Conservation (phyloP, 2,797 vertebrate species). For the Urophycis tenuis region DNA sequence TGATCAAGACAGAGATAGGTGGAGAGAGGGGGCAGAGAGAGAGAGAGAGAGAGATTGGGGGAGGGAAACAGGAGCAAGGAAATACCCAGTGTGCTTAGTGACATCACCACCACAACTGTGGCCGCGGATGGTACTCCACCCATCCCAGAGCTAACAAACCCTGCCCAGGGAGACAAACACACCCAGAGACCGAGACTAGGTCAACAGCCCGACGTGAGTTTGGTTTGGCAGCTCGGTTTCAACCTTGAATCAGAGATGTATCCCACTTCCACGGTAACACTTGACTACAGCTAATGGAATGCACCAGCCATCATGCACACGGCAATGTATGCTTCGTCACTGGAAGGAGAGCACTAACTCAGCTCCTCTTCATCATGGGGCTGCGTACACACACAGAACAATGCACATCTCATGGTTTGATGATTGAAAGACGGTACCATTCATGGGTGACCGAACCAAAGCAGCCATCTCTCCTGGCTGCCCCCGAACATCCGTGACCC, state of each 20-base stretch:
- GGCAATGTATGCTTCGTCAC: not conserved
- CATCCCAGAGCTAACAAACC: slow-evolving; percentile 65
- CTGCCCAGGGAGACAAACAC: slow-evolving; percentile 44
- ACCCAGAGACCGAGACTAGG: slow-evolving; percentile 17
- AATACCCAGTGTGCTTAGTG: slow-evolving; percentile 15
- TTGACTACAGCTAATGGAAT: not conserved
- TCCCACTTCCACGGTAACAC: not conserved
- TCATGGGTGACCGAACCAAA: too few relatives aligned
- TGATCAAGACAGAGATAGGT: not conserved
- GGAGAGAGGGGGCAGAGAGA: not conserved
- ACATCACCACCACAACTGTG: slow-evolving; percentile 30
- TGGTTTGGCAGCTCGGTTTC: not conserved
- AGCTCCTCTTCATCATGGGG: not conserved
- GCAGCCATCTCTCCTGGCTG: not conserved
- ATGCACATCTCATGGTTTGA: not conserved
- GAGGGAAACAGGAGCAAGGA: not conserved
- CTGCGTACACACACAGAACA: not conserved
- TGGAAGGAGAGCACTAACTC: not conserved
- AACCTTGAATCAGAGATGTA: not conserved
- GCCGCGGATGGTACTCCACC: slow-evolving; percentile 14
- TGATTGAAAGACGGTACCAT: too few relatives aligned
- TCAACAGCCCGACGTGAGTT: slow-evolving; percentile 15
- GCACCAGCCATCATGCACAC: not conserved
- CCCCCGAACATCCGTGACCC: too few relatives aligned
- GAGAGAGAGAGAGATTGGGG: not conserved